Evolutionary conservation across 2,888 invertebrate genomes (phyloP), one percentile per base, ranked within the genome.

Genomic region (Acanthosepion pharaonis): DNA sequence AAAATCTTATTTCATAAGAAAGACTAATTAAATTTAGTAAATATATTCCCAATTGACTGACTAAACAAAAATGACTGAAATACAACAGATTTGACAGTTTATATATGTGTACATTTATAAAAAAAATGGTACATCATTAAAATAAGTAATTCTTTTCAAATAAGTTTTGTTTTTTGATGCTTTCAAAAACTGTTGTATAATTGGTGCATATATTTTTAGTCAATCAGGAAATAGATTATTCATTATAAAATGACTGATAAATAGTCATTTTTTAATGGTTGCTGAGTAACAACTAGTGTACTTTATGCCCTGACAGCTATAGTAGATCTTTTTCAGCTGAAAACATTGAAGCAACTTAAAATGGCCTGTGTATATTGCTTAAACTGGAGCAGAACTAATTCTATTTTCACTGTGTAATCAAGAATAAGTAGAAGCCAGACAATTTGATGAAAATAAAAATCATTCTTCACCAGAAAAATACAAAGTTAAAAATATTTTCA

Each of bases 381-480:
- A n/a, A 78, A 78, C n/a, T n/a, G 18, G n/a, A 78, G 78, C 78
- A 78, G n/a, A 78, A 78, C 78, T n/a, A 78, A 78, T n/a, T 78
- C 15, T 78, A n/a, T 78, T 55, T 78, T 78, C 15, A n/a, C n/a
- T 33, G n/a, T 15, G 78, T 33, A n/a, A 78, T 8, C 78, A 78
- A 78, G n/a, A n/a, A 18, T 78, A 33, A 78, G 33, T n/a, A 78
- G n/a, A 78, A n/a, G 15, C 15, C n/a, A 78, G n/a, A 18, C 15
- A 78, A n/a, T 78, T 78, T n/a, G 78, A 78, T 78, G n/a, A 11
- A n/a, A 33, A 78, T n/a, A 33, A 78, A 78, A 42, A 78, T n/a
- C n/a, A 5, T 33, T 78, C 78, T 33, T n/a, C 18, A 15, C 78
- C 78, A n/a, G 78, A 78, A 78, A 18, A 78, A 42, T 42, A 42